Evolutionary conservation across 2,888 invertebrate genomes (phyloP).

Genomic region (Thymelicus acteon): DNA sequence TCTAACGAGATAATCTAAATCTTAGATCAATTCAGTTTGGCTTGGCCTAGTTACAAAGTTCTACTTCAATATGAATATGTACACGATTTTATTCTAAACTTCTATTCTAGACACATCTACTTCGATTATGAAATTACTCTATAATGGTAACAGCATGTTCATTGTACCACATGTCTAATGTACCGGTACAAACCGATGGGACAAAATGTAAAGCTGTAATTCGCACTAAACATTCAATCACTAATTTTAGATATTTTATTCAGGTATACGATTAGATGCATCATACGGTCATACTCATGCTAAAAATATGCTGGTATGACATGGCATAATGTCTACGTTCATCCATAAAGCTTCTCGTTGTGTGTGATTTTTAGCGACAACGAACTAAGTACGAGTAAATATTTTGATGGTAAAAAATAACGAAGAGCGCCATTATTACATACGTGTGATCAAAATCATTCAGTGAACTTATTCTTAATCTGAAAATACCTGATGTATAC

Average conservation of each 20-base stretch:
- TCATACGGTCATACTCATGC: not conserved
- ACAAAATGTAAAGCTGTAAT: conserved; percentile 8
- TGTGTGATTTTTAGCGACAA: conserved; percentile 25
- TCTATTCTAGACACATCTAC: conserved; percentile 36
- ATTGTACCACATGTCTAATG: not conserved
- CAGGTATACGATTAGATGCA: conserved; percentile 1
- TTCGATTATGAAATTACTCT: conserved; percentile 34
- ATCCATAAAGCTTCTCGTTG: conserved; percentile 11
- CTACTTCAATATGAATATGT: conserved; percentile 48
- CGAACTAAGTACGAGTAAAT: conserved; percentile 15
- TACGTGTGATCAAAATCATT: not conserved
- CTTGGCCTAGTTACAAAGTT: conserved; percentile 60
- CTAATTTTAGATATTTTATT: conserved; percentile 18
- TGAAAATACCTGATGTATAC: not conserved
- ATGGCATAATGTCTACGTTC: not conserved
- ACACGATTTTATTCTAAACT: conserved; percentile 46
- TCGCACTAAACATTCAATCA: conserved; percentile 11
- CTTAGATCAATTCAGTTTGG: conserved; percentile 65
- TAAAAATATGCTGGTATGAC: too few relatives aligned
- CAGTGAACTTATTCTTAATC: too few relatives aligned
- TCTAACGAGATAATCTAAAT: conserved; percentile 18
- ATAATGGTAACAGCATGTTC: conserved; percentile 12
- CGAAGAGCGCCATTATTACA: not conserved
- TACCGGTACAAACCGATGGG: not conserved
- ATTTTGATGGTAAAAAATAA: not conserved